These are phyloP conservation scores for Gallinago paraguaiae DNA, from an alignment of 2,113 vertebrate genomes.

Conservation along the genomic window DNA sequence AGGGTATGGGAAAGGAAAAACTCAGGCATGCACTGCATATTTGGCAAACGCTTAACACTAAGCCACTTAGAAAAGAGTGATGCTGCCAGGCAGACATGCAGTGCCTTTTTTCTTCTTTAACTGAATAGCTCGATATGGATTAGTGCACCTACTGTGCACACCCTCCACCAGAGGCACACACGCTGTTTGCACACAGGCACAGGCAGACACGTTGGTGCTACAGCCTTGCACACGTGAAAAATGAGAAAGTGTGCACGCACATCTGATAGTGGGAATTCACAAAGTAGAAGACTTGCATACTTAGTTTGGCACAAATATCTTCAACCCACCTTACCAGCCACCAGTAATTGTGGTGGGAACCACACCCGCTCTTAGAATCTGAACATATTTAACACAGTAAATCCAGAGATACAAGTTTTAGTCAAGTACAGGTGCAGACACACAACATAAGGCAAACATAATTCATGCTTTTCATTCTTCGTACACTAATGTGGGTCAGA, in stretches of 20 bases:
- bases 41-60: background rate
- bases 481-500: background rate
- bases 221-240: background rate
- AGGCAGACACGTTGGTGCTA: background rate
- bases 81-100: background rate
- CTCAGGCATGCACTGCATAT: background rate
- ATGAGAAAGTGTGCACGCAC: rapidly evolving
- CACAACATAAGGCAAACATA: background rate
- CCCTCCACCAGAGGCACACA: background rate
- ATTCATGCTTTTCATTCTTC: background rate
- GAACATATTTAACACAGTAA: background rate
- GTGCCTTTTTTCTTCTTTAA: background rate
- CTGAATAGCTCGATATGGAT: background rate
- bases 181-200: background rate
- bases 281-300: background rate
- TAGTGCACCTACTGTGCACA: background rate
- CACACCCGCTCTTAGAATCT: background rate
- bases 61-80: background rate
- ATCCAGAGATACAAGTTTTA: background rate
- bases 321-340: background rate
- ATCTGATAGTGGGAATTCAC: background rate
- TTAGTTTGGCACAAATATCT: background rate
- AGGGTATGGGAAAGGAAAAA: conserved; percentile 10
- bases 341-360: background rate
- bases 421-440: background rate